Evolutionary conservation across 2,888 invertebrate genomes (phyloP).

Genomic region (Latheticus oryzae): DNA sequence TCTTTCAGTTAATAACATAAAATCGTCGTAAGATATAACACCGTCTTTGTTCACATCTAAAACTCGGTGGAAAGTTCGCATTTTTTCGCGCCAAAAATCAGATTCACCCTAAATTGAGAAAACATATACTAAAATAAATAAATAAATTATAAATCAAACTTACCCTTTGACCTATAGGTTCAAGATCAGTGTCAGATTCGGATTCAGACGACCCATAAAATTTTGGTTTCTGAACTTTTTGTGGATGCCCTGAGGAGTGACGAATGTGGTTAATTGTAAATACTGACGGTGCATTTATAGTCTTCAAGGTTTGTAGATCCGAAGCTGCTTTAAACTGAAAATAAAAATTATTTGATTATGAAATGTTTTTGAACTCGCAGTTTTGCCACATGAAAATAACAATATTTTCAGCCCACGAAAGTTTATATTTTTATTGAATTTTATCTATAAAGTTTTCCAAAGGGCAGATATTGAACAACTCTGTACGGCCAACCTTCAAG

Average conservation of each 20-base stretch:
- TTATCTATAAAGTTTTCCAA: too few relatives aligned
- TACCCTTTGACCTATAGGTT: constrained; percentile 65
- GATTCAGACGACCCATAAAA: constrained; percentile 59
- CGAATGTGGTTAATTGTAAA: too few relatives aligned
- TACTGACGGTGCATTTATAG: neutral
- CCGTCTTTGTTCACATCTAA: constrained; percentile 89
- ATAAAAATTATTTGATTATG: too few relatives aligned
- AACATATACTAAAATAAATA: constrained; percentile 37
- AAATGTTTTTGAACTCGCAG: too few relatives aligned
- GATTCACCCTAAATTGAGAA: constrained; percentile 65
- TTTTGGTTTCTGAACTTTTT: constrained; percentile 5
- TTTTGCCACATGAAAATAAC: too few relatives aligned
- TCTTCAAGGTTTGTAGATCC: neutral
- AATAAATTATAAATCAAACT: constrained; percentile 23
- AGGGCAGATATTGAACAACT: too few relatives aligned
- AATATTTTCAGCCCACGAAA: too few relatives aligned
- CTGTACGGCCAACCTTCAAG: too few relatives aligned
- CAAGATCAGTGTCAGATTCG: constrained; percentile 72
- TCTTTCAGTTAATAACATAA: constrained; percentile 77
- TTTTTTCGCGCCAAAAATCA: constrained; percentile 86
- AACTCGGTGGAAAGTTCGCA: constrained; percentile 85
- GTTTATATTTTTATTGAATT: too few relatives aligned
- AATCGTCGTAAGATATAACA: constrained; percentile 85
- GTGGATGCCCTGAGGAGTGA: neutral
- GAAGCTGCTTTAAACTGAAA: neutral